A percentile compares a stretch with the other conserved stretches of the same genome.
These are phyloP conservation scores for Piprites chloris DNA, from an alignment of 2,113 vertebrate genomes.

Conservation along the genomic window DNA sequence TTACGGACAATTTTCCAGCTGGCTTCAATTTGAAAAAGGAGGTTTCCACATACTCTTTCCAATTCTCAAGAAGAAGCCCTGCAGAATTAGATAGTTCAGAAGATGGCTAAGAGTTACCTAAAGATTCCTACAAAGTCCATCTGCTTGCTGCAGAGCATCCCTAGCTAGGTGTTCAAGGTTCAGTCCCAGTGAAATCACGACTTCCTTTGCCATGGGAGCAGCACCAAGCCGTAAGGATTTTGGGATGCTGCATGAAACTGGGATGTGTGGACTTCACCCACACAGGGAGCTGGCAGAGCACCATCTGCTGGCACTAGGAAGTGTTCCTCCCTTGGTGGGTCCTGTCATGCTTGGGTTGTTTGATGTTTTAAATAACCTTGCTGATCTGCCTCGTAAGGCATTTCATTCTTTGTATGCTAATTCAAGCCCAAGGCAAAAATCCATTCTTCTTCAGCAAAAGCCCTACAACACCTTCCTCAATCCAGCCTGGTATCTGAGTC, in stretches of 20 bases:
- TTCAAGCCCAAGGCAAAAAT: not conserved
- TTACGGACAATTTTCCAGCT: not conserved
- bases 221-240: not conserved
- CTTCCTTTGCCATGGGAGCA: not conserved
- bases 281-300: not conserved
- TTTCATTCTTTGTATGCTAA: not conserved
- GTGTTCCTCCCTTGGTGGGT: not conserved
- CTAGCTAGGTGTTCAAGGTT: not conserved
- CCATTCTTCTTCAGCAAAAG: not conserved
- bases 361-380: not conserved
- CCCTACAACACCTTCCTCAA: not conserved
- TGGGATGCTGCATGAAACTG: not conserved
- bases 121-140: not conserved
- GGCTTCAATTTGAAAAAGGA: not conserved
- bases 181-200: not conserved
- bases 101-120: not conserved
- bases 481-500: not conserved
- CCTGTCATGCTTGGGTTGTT: not conserved
- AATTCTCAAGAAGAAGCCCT: not conserved
- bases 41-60: not conserved
- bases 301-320: not conserved
- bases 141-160: not conserved
- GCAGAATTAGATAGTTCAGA: not conserved
- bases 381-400: not conserved
- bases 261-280: not conserved